Evolutionary conservation across 2,888 invertebrate genomes (phyloP).

Genomic region (Caenorhabditis sp.): DNA sequence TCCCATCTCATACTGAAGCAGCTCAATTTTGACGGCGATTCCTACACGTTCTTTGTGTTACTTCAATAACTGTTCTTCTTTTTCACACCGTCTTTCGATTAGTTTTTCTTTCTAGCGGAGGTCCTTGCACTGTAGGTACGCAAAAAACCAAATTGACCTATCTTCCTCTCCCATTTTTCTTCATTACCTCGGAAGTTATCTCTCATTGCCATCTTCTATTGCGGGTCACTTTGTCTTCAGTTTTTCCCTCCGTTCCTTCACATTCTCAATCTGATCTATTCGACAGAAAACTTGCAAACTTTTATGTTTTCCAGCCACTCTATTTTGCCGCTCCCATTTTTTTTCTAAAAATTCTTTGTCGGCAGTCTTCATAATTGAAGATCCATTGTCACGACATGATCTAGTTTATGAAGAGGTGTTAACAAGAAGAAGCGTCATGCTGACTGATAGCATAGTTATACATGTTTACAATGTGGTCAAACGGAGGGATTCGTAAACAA

Average conservation of each 20-base stretch:
- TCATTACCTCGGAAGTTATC: conserved; percentile 40
- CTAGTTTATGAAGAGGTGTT: conserved; percentile 43
- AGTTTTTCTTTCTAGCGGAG: conserved; percentile 1
- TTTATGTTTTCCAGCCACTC: not conserved
- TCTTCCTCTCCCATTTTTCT: not conserved
- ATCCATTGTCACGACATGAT: conserved; percentile 40
- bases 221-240: conserved; percentile 47
- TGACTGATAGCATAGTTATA: conserved; percentile 51
- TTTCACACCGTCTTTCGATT: conserved; percentile 10
- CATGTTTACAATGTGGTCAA: conserved; percentile 37
- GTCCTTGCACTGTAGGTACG: conserved; percentile 26
- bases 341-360: conserved; percentile 13
- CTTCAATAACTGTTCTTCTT: conserved; percentile 1
- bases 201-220: conserved; percentile 44
- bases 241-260: conserved; percentile 9
- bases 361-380: conserved; percentile 21
- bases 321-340: not conserved
- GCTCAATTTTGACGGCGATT: conserved; percentile 11
- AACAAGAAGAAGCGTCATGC: conserved; percentile 37
- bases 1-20: not conserved
- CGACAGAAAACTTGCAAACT: conserved; percentile 25
- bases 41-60: conserved; percentile 18
- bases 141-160: conserved; percentile 40
- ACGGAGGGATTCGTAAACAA: conserved; percentile 21
- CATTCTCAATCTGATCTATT: conserved; percentile 9